These are phyloP conservation scores for Eilema depressum DNA, from an alignment of 2,888 invertebrate species.

Conservation along the genomic window DNA sequence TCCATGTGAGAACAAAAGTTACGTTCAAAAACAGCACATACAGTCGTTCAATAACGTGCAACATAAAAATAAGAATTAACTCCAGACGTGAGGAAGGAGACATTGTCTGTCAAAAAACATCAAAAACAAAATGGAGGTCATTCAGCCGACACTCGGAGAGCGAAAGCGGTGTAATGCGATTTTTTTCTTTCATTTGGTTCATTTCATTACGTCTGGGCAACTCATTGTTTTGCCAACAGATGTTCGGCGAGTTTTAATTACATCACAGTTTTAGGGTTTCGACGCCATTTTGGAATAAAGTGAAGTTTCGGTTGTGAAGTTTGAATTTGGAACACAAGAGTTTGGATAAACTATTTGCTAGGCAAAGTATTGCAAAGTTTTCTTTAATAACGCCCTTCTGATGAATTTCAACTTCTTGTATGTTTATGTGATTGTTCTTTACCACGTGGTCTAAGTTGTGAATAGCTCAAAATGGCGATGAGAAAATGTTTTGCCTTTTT, in stretches of 20 bases:
- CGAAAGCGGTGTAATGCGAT: constrained; percentile 33
- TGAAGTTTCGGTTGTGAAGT: background rate
- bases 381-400: background rate
- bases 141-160: constrained; percentile 30
- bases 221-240: constrained; percentile 46
- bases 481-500: too few species aligned
- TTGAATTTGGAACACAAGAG: background rate
- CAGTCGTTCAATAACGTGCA: background rate
- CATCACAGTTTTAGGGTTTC: constrained; percentile 29
- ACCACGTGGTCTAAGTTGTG: background rate
- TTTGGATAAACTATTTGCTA: background rate
- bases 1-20: background rate
- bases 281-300: constrained; percentile 13
- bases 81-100: constrained; percentile 27
- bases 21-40: constrained; percentile 1
- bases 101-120: constrained; percentile 25
- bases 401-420: background rate
- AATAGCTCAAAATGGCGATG: background rate
- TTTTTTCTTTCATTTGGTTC: constrained; percentile 31
- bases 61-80: constrained; percentile 14
- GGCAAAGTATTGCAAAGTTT: background rate
- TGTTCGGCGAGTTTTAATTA: constrained; percentile 43
- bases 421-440: background rate
- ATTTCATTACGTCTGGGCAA: constrained; percentile 51
- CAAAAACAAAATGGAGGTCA: constrained; percentile 47